Evolutionary conservation across 2,888 invertebrate species (phyloP).

Genomic region (Tachina fera): DNA sequence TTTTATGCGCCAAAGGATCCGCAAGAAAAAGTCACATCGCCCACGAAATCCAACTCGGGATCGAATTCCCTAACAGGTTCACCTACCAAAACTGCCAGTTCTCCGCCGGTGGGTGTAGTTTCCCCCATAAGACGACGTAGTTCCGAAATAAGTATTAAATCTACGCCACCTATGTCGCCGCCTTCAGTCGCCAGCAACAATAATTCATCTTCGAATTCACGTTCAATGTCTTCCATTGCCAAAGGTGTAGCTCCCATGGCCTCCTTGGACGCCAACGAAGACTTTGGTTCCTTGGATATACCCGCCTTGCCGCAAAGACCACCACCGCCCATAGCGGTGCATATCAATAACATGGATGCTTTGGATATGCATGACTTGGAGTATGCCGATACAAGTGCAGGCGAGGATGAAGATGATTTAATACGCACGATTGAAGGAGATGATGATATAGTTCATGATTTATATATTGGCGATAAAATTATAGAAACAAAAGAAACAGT

Average conservation of each 20-base stretch:
- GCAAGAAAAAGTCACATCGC: conserved; percentile 66
- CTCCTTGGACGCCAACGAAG: conserved; percentile 79
- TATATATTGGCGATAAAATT: conserved; percentile 68
- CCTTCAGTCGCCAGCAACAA: conserved; percentile 72
- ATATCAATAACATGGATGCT: conserved; percentile 79
- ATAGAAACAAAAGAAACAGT: conserved; percentile 50
- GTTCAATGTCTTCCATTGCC: conserved; percentile 74
- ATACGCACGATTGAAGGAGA: conserved; percentile 82
- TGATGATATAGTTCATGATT: conserved; percentile 76
- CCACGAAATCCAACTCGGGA: conserved; percentile 61
- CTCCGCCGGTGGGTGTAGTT: conserved; percentile 79
- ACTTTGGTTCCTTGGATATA: conserved; percentile 76
- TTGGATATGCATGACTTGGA: conserved; percentile 85
- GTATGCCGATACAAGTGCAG: conserved; percentile 85
- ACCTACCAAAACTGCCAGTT: conserved; percentile 72
- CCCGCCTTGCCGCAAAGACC: conserved; percentile 77
- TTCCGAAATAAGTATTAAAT: conserved; percentile 74
- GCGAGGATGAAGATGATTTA: conserved; percentile 83
- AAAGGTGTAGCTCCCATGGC: conserved; percentile 80
- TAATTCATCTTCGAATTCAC: conserved; percentile 71
- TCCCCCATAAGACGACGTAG: conserved; percentile 78
- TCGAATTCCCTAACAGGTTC: conserved; percentile 70
- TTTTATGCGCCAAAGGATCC: conserved; percentile 72
- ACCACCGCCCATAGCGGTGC: conserved; percentile 77
- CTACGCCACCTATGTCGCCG: conserved; percentile 77